Percentiles rank a stretch among this genome's conserved stretches.
These are phyloP conservation scores for Tupaia chinensis DNA, from an alignment of 2,113 vertebrate genomes.

Conservation along the genomic window DNA sequence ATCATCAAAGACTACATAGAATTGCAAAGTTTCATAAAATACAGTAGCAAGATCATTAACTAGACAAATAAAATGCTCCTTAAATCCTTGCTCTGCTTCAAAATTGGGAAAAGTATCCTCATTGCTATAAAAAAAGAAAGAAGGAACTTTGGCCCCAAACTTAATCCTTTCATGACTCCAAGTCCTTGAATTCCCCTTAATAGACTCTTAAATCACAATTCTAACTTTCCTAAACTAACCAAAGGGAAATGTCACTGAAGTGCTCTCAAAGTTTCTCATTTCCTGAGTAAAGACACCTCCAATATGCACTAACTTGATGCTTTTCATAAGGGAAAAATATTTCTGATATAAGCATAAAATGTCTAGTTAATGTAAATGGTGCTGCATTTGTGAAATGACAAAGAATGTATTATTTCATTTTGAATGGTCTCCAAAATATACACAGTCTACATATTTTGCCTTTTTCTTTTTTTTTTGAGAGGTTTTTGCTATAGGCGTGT, in stretches of 20 bases:
- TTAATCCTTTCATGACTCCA: neutral
- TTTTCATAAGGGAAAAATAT: conserved; percentile 4
- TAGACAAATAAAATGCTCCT: conserved; percentile 4
- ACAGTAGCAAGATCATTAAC: neutral
- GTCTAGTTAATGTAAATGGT: neutral
- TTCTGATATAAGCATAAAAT: neutral
- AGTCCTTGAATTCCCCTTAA: neutral
- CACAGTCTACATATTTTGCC: neutral
- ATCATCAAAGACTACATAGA: neutral
- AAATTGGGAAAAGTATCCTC: neutral
- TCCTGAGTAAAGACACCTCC: neutral
- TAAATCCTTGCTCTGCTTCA: neutral
- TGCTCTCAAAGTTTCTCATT: neutral
- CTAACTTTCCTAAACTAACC: neutral
- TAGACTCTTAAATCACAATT: neutral
- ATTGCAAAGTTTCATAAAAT: neutral
- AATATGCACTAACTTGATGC: neutral
- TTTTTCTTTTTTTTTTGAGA: neutral
- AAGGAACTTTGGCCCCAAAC: neutral
- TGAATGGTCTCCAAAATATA: neutral
- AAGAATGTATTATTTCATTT: conserved; percentile 6
- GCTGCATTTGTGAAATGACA: neutral
- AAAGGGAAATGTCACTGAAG: neutral
- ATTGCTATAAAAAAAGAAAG: neutral
- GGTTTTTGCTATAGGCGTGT: too few species aligned